Base-by-base conservation (phyloP, 2,113 vertebrate genomes). In the Toxostoma redivivum region DNA sequence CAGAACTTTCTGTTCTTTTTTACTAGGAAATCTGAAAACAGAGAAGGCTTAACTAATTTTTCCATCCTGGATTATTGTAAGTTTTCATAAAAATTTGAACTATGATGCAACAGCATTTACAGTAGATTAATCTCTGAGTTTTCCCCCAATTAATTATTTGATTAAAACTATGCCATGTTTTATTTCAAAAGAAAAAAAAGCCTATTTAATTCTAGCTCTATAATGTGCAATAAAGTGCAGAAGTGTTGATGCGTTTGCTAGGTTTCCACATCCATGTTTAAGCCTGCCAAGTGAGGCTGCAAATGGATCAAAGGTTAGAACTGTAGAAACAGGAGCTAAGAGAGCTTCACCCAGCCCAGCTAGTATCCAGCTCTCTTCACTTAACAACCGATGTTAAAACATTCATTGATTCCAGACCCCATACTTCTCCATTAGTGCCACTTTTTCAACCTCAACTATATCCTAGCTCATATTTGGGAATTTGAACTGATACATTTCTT, bases 1-100 rank as follows among this genome's bases (percentile, higher is more conserved):
- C 67, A 81, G 74, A 85, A 94, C 74, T 95, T 86, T 61, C 65
- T 86, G 38, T 72, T 92, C 69, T 81, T 78, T 93, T 83, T 94
- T 60, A 78, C 22, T 30, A 53, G 27, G 6, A 93, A 85, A 89
- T 81, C 10, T 78, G 71, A 73, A 94, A 95, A 92, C 40, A 76
- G 33, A 92, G 56, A 92, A 82, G 62, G 37, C 40, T 60, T 89
- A 95, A 77, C 62, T 66, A 12, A 38, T 71, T 88, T 86, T 83
- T 69, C 57, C 58, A 89, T 53, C 45, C 73, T 95, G 17, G 19
- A 80, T 60, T 89, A 87, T 48, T 82, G 0, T 13, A 76, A 35
- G 0, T 90, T 95, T 81, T 80, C n/a, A 77, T 24, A 48, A 7
- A 87, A 61, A 76, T 83, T 8, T 74, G 40, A n/a, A 76, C 31